A percentile compares a stretch with the other conserved stretches of the same genome.
Evolutionary conservation across 2,888 invertebrate species (phyloP).

Genomic region (Steinernema scapterisci): DNA sequence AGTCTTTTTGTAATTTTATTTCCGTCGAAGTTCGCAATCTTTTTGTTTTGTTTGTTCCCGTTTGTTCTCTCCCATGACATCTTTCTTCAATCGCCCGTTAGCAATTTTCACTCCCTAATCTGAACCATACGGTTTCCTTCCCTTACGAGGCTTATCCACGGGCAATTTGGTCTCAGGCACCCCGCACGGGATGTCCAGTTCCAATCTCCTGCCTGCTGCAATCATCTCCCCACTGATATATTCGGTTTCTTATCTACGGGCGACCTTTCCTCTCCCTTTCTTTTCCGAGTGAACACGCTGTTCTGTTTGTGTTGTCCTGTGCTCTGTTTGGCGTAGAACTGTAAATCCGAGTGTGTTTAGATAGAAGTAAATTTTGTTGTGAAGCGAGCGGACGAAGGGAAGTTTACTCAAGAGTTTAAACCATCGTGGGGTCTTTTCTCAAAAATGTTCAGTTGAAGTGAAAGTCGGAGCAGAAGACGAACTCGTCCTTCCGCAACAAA

Average conservation of each 20-base stretch:
- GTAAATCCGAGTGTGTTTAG: background rate
- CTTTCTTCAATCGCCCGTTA: background rate
- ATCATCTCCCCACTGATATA: too few relatives aligned
- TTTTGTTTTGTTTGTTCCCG: background rate
- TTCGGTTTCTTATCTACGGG: too few relatives aligned
- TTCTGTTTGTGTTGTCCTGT: background rate
- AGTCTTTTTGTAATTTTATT: background rate
- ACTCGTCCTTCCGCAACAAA: background rate
- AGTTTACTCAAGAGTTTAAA: too few relatives aligned
- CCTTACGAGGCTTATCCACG: background rate
- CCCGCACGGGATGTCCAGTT: background rate
- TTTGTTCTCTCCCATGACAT: background rate
- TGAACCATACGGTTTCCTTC: conserved; percentile 12
- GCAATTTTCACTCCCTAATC: background rate
- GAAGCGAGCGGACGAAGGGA: too few relatives aligned
- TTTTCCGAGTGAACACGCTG: background rate
- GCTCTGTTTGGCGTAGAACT: background rate
- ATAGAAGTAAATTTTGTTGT: too few relatives aligned
- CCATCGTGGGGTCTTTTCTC: too few relatives aligned
- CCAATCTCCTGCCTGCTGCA: too few relatives aligned
- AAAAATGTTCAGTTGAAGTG: background rate
- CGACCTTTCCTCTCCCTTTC: background rate
- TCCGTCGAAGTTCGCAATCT: background rate
- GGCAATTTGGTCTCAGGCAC: conserved; percentile 22
- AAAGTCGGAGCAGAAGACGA: conserved; percentile 21